Conservation (phyloP, 2,113 vertebrate species). For the Rhadina sibilatrix region DNA sequence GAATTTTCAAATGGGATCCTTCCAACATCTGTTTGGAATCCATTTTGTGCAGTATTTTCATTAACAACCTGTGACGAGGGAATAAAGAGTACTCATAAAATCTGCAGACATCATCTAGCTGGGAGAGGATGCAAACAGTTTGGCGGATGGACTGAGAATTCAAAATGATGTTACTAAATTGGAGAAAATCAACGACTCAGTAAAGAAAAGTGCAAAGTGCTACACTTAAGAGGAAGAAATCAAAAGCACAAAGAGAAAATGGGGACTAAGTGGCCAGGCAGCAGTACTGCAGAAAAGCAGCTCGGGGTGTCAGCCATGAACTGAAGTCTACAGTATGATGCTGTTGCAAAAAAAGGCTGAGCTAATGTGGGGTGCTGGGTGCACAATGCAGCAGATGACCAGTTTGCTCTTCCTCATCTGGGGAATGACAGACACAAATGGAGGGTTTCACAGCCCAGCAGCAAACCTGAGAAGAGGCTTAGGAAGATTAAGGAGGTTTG, state of each 20-base stretch:
- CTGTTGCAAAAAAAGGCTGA: background rate
- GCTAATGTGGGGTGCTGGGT: background rate
- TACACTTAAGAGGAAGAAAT: conserved; percentile 53
- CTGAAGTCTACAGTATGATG: background rate
- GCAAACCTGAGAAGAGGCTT: background rate
- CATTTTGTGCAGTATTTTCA: conserved; percentile 63
- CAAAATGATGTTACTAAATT: conserved; percentile 58
- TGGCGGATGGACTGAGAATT: conserved; percentile 59
- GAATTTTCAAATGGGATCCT: background rate
- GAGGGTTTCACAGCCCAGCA: background rate
- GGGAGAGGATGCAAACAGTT: conserved; percentile 65
- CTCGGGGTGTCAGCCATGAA: background rate
- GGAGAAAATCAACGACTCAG: conserved; percentile 58
- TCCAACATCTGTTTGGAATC: conserved; percentile 54
- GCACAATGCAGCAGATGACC: background rate
- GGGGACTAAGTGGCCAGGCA: conserved; percentile 6
- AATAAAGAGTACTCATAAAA: conserved; percentile 67
- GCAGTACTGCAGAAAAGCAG: conserved; percentile 13
- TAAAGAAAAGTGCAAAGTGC: conserved; percentile 54
- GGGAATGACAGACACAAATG: background rate
- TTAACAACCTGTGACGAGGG: conserved; percentile 65
- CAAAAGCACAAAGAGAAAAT: conserved; percentile 53
- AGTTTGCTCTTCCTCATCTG: background rate
- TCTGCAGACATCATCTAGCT: conserved; percentile 63
- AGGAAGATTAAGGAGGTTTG: background rate